phyloP scores from a whole-genome alignment of 1,140 invertebrate genomes.

The Brachionus koreanus region DNA sequence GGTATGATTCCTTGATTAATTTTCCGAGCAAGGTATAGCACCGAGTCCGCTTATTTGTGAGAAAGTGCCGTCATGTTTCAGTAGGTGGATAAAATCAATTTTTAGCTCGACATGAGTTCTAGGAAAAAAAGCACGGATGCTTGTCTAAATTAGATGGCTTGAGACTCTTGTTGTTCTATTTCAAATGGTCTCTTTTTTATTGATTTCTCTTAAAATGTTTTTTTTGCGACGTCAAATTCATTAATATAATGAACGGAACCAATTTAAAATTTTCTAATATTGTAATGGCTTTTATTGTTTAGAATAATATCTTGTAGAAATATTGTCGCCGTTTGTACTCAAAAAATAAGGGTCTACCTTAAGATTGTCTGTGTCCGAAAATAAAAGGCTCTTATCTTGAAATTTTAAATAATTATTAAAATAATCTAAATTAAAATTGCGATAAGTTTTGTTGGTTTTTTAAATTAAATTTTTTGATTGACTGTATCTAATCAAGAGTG shows the following conservation, averaged over 20 bases:
- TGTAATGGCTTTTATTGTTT: constrained; percentile 13
- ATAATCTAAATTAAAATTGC: neutral
- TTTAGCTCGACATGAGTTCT: constrained; percentile 20
- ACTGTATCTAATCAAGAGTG: constrained; percentile 18
- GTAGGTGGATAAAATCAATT: constrained; percentile 13
- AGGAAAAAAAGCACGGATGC: constrained; percentile 32
- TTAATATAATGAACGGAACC: constrained; percentile 36
- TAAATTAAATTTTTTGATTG: constrained; percentile 20
- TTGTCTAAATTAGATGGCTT: constrained; percentile 19
- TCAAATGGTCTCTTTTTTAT: constrained; percentile 1
- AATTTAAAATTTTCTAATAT: constrained; percentile 35
- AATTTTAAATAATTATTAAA: constrained; percentile 22
- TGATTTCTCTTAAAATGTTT: constrained; percentile 15
- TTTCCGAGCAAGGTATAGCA: neutral
- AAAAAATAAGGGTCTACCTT: neutral
- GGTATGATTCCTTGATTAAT: neutral
- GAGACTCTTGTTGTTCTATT: neutral
- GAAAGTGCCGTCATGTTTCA: neutral
- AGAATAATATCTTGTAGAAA: neutral
- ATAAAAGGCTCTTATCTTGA: constrained; percentile 19
- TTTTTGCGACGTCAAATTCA: neutral
- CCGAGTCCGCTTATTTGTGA: neutral
- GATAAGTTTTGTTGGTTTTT: constrained; percentile 32
- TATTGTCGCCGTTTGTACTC: constrained; percentile 37
- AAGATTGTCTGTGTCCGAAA: neutral